Evolutionary conservation across 2,888 invertebrate genomes (phyloP).

Genomic region (Drosophila imparisetae): DNA sequence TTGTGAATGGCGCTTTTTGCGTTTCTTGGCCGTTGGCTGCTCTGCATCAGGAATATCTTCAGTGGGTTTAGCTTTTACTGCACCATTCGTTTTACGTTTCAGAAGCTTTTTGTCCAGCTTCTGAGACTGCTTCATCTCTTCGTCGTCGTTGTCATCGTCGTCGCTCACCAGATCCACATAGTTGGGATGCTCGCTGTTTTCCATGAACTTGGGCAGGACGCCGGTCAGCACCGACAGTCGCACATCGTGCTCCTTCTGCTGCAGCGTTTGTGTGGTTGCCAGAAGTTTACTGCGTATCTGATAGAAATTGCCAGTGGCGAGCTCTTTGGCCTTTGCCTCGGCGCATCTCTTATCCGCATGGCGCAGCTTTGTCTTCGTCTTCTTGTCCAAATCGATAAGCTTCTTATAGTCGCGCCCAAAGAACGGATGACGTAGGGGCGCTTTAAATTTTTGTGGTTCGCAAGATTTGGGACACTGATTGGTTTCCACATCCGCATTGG

Average conservation of each 20-base stretch:
- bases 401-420: conserved; percentile 39
- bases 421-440: conserved; percentile 47
- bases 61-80: background rate
- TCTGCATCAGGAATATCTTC: background rate
- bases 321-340: background rate
- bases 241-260: conserved; percentile 56
- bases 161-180: conserved; percentile 11
- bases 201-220: conserved; percentile 50
- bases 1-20: background rate
- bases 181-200: background rate
- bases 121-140: background rate
- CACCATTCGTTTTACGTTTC: background rate
- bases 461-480: conserved; percentile 12
- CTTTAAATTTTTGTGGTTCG: conserved; percentile 27
- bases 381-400: conserved; percentile 22
- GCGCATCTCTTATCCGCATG: conserved; percentile 30
- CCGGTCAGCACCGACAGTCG: conserved; percentile 70
- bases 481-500: background rate
- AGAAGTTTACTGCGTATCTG: conserved; percentile 46
- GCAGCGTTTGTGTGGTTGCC: conserved; percentile 49
- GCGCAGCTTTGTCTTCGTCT: conserved; percentile 5
- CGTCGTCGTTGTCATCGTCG: background rate
- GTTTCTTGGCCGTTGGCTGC: background rate
- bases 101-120: background rate
- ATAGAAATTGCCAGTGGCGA: conserved; percentile 50